Percentiles rank a stretch among this genome's conserved stretches.
Evolutionary conservation across 2,888 invertebrate genomes (phyloP).

Genomic region (Pheosia tremula): DNA sequence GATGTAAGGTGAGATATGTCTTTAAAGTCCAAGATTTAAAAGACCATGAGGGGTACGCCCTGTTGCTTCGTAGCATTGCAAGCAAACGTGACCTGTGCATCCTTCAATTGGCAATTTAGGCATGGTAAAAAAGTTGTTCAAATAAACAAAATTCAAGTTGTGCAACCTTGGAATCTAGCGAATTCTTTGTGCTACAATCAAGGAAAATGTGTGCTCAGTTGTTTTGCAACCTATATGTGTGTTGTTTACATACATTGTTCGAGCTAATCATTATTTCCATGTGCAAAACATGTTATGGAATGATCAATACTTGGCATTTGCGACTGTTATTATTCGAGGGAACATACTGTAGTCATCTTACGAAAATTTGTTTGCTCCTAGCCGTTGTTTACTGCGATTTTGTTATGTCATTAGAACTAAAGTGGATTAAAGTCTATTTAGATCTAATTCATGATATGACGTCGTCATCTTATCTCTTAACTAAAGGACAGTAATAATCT

Average conservation of each 20-base stretch:
- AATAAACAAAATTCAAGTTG: background rate
- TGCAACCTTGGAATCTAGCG: slow-evolving; percentile 19
- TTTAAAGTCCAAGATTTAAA: background rate
- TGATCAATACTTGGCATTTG: background rate
- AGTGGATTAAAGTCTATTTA: no score
- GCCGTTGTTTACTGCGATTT: no score
- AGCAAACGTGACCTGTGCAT: background rate
- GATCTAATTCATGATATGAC: no score
- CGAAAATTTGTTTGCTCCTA: no score
- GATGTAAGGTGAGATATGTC: background rate
- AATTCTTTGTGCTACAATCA: slow-evolving; percentile 7
- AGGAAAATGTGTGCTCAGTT: slow-evolving; percentile 33
- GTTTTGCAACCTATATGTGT: slow-evolving; percentile 10
- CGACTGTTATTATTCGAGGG: no score
- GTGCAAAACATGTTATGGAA: background rate
- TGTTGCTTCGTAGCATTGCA: background rate
- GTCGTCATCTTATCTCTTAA: no score
- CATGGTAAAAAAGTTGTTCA: background rate
- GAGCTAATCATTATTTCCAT: slow-evolving; percentile 17
- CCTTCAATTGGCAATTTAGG: no score
- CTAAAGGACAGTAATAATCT: no score
- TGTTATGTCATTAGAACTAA: no score
- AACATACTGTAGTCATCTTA: no score
- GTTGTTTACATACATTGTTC: slow-evolving; percentile 11
- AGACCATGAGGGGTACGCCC: no score